Conservation (phyloP, 2,888 invertebrate genomes). For the Nomada lathburiana region DNA sequence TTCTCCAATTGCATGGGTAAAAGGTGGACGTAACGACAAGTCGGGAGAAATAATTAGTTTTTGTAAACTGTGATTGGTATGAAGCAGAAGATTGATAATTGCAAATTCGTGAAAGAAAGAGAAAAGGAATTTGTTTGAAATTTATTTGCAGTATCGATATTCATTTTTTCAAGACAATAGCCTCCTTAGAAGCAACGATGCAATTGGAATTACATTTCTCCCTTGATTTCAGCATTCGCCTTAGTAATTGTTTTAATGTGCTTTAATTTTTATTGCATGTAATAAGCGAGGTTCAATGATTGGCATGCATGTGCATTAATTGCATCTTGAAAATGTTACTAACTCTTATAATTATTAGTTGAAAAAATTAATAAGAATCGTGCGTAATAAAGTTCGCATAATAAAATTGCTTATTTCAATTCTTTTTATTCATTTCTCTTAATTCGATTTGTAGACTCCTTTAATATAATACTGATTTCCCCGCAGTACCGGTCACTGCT, state of each 20-base stretch:
- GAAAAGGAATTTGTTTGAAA: too few relatives aligned
- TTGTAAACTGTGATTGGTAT: neutral
- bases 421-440: neutral
- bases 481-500: constrained; percentile 88
- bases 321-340: neutral
- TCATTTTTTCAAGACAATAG: too few relatives aligned
- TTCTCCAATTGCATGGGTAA: constrained; percentile 4
- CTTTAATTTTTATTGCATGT: constrained; percentile 9
- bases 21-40: neutral
- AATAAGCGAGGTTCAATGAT: neutral
- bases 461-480: constrained; percentile 16
- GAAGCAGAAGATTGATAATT: neutral
- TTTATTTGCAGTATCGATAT: neutral
- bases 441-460: neutral
- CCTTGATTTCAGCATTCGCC: neutral
- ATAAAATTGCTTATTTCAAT: constrained; percentile 4
- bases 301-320: constrained; percentile 10
- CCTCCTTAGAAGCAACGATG: neutral
- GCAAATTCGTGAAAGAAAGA: too few relatives aligned
- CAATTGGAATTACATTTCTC: neutral
- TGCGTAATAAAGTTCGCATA: neutral
- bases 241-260: constrained; percentile 4
- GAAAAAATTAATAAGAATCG: neutral
- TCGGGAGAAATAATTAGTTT: neutral
- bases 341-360: neutral